Percentiles rank a stretch among this genome's conserved stretches.
Conservation (phyloP, 2,888 invertebrate genomes). For the Pachycephus smyrnensis region DNA sequence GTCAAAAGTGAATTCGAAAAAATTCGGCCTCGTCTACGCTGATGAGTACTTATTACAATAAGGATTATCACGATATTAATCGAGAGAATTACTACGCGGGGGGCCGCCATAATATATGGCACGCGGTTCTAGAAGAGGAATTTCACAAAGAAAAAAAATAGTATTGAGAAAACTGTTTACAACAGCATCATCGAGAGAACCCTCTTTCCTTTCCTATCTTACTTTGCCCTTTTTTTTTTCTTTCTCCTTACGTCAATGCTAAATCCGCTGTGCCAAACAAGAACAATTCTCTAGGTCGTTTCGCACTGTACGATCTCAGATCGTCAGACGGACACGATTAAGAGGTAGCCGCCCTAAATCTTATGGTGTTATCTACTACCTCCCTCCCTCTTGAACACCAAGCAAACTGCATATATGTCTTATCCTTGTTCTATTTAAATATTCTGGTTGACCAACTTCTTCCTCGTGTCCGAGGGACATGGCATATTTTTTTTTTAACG, state of each 20-base stretch:
- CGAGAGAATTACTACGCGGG: not conserved
- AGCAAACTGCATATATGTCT: not conserved
- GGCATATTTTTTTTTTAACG: not conserved
- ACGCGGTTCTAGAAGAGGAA: not conserved
- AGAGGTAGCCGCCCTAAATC: not conserved
- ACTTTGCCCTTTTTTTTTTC: no score
- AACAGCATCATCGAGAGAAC: not conserved
- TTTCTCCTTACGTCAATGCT: not conserved
- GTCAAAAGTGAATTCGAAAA: not conserved
- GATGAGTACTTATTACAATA: not conserved
- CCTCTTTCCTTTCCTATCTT: not conserved
- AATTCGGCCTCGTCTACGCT: not conserved
- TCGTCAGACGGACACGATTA: not conserved
- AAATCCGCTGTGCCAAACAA: not conserved
- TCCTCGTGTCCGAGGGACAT: not conserved
- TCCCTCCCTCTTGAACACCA: not conserved
- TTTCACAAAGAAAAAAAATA: not conserved
- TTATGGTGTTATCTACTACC: not conserved
- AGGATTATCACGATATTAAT: not conserved
- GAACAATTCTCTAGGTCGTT: not conserved
- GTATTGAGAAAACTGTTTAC: not conserved
- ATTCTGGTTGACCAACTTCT: not conserved
- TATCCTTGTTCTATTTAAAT: not conserved
- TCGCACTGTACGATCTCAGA: not conserved
- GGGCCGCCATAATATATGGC: not conserved